Conservation (phyloP, 2,113 vertebrate species). For the Cyanistes caeruleus region DNA sequence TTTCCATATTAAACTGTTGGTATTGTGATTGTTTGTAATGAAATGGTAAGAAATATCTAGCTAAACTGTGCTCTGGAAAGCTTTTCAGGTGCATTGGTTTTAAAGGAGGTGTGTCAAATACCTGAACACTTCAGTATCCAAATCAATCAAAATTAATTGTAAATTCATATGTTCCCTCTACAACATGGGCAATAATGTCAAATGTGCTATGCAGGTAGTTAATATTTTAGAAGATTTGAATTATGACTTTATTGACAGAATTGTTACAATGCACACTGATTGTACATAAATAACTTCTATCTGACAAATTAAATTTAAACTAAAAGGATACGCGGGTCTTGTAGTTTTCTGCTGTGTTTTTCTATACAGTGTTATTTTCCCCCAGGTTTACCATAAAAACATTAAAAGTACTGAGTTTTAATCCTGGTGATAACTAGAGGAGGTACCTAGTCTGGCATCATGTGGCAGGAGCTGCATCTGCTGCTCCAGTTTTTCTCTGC, state of each 20-base stretch:
- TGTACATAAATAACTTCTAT: constrained; percentile 95
- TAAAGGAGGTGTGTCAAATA: constrained; percentile 55
- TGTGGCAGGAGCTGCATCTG: neutral
- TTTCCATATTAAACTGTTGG: constrained; percentile 66
- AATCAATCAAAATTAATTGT: constrained; percentile 77
- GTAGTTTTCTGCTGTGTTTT: constrained; percentile 76
- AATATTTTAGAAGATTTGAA: constrained; percentile 88
- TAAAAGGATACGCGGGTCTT: constrained; percentile 73
- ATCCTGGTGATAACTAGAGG: neutral
- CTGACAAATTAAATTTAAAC: constrained; percentile 95
- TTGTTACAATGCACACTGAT: constrained; percentile 92
- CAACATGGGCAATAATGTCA: constrained; percentile 93
- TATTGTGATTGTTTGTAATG: constrained; percentile 73
- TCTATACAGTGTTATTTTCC: neutral
- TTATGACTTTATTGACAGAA: constrained; percentile 84
- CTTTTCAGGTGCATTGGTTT: constrained; percentile 73
- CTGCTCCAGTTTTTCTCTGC: neutral
- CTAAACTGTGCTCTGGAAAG: constrained; percentile 71
- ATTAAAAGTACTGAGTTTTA: neutral
- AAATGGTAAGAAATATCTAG: constrained; percentile 67
- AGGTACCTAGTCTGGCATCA: neutral
- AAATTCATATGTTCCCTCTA: constrained; percentile 77
- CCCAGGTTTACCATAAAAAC: constrained; percentile 28
- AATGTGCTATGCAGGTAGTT: constrained; percentile 97
- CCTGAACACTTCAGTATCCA: constrained; percentile 73